Conservation (phyloP, 2,888 invertebrate species). For the Netelia inedita region DNA sequence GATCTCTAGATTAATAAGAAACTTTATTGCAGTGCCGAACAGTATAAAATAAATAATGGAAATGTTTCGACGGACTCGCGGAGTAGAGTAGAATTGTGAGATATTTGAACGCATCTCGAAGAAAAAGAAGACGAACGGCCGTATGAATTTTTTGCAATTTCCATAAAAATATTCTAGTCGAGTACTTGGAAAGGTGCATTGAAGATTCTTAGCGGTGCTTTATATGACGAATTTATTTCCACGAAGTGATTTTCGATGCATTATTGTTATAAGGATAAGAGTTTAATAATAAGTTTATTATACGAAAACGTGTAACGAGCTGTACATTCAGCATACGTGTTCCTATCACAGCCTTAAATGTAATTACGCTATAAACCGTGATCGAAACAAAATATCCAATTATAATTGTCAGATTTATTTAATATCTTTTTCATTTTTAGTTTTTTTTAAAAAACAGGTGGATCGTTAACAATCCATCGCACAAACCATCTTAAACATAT, state of each 20-base stretch:
- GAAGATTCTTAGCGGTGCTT: slow-evolving; percentile 21
- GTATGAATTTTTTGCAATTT: not conserved
- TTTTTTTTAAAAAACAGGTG: not conserved
- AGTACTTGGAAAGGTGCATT: slow-evolving; percentile 14
- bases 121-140: not conserved
- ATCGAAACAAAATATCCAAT: slow-evolving; percentile 48
- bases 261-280: slow-evolving; percentile 61
- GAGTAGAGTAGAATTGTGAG: not conserved
- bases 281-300: slow-evolving; percentile 60
- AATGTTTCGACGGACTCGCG: too few relatives aligned
- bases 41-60: not conserved
- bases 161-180: not conserved
- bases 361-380: slow-evolving; percentile 59
- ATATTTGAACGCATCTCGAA: not conserved
- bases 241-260: slow-evolving; percentile 54
- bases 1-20: slow-evolving; percentile 55
- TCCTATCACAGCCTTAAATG: slow-evolving; percentile 71
- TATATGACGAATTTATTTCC: slow-evolving; percentile 52
- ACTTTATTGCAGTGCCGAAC: slow-evolving; percentile 7
- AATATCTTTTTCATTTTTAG: not conserved
- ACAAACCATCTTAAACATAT: too few relatives aligned
- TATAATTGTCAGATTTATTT: not conserved
- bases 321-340: slow-evolving; percentile 66
- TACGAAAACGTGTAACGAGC: slow-evolving; percentile 65
- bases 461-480: too few relatives aligned